Conservation (phyloP, 2,113 vertebrate genomes). For the Chauna torquata region DNA sequence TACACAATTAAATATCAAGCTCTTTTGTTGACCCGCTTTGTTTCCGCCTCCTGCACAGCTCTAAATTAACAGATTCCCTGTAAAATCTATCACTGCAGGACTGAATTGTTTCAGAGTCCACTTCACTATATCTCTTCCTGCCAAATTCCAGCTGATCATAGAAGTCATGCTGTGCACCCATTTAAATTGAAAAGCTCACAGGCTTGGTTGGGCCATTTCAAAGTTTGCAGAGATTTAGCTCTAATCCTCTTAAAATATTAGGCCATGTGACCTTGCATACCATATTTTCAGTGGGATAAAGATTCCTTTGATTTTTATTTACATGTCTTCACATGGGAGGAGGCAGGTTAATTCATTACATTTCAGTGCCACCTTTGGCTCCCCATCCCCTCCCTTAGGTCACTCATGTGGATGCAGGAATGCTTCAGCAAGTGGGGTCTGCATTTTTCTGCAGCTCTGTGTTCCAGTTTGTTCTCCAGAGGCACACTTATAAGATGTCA, state of each 20-base stretch:
- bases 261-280: conserved; percentile 68
- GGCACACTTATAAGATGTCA: background rate
- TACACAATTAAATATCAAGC: background rate
- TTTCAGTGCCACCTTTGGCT: conserved; percentile 8
- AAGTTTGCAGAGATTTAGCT: conserved; percentile 72
- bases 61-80: conserved; percentile 1
- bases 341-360: conserved; percentile 41
- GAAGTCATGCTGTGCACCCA: conserved; percentile 56
- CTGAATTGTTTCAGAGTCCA: conserved; percentile 25
- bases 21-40: background rate
- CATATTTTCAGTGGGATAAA: conserved; percentile 63
- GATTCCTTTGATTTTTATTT: conserved; percentile 70
- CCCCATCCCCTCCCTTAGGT: background rate
- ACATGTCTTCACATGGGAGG: conserved; percentile 38
- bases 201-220: conserved; percentile 73
- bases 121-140: background rate
- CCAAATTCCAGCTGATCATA: conserved; percentile 56
- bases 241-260: conserved; percentile 81
- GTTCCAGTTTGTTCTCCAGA: background rate
- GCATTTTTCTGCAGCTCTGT: conserved; percentile 18
- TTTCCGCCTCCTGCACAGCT: background rate
- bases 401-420: conserved; percentile 7
- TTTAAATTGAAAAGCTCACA: conserved; percentile 72
- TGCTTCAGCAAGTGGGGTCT: background rate
- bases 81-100: background rate